phyloP scores from a whole-genome alignment of 2,113 vertebrate genomes.

The Cyanoliseus patagonus region DNA sequence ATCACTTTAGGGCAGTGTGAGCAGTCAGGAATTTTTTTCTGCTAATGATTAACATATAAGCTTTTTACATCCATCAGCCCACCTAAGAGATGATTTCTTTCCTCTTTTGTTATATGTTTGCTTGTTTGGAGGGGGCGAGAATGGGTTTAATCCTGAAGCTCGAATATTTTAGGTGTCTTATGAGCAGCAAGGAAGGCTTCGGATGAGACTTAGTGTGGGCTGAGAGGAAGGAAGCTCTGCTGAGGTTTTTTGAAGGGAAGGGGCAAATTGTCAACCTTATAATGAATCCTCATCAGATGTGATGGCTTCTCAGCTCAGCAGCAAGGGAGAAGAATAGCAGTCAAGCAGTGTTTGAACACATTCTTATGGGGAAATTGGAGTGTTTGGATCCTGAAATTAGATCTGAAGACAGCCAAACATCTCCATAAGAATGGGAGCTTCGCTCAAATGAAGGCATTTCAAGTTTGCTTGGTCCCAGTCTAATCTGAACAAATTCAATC shows the following conservation, averaged over 20 bases:
- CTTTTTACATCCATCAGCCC: neutral
- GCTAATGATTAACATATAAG: neutral
- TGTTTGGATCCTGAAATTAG: slow-evolving; percentile 40
- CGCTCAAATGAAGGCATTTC: neutral
- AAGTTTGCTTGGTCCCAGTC: neutral
- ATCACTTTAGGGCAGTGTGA: neutral
- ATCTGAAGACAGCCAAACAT: neutral
- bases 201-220: neutral
- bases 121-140: neutral
- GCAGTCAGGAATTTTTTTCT: neutral
- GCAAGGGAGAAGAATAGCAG: neutral
- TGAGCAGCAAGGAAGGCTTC: neutral
- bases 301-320: neutral
- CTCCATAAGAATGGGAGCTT: neutral
- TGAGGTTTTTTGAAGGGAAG: neutral
- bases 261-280: slow-evolving; percentile 48
- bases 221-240: neutral
- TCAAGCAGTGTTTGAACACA: slow-evolving; percentile 22
- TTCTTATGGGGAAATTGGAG: slow-evolving; percentile 15
- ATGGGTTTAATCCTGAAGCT: neutral
- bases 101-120: neutral
- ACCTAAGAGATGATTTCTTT: neutral
- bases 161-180: neutral
- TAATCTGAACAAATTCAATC: neutral
- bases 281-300: neutral